Percentiles rank a stretch among this genome's conserved stretches.
These are phyloP conservation scores for Rana temporaria DNA, from an alignment of 2,113 vertebrate genomes.

Conservation along the genomic window DNA sequence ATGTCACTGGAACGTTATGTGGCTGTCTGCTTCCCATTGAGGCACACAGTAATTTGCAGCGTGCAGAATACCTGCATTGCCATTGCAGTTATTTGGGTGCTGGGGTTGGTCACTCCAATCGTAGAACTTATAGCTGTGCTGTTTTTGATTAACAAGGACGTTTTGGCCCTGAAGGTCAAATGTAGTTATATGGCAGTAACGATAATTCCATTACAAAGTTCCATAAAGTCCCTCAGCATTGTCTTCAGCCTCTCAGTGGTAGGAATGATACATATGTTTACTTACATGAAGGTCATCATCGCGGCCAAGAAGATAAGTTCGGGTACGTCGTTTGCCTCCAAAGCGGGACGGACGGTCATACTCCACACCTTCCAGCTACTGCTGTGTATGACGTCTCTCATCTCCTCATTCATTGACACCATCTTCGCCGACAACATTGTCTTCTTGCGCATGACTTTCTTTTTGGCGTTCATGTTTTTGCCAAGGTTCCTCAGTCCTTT, in stretches of 20 bases:
- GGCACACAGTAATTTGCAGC: slow-evolving; percentile 16
- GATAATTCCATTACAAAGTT: background rate
- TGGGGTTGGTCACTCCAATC: background rate
- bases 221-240: background rate
- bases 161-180: background rate
- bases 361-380: slow-evolving; percentile 22
- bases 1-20: too few relatives aligned
- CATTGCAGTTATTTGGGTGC: background rate
- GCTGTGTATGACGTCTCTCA: background rate
- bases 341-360: slow-evolving; percentile 2
- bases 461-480: background rate
- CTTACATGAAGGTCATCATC: slow-evolving; percentile 5
- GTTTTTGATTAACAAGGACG: background rate
- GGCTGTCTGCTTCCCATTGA: background rate
- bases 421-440: too few relatives aligned
- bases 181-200: background rate
- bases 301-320: background rate
- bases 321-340: background rate
- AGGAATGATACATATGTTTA: background rate
- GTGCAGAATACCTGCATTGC: background rate
- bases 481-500: slow-evolving; percentile 38
- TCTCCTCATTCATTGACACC: background rate
- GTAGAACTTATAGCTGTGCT: background rate
- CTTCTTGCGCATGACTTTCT: background rate
- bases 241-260: background rate